These are phyloP conservation scores for Carposina sasakii DNA, from an alignment of 1,140 invertebrate genomes.

Conservation along the genomic window DNA sequence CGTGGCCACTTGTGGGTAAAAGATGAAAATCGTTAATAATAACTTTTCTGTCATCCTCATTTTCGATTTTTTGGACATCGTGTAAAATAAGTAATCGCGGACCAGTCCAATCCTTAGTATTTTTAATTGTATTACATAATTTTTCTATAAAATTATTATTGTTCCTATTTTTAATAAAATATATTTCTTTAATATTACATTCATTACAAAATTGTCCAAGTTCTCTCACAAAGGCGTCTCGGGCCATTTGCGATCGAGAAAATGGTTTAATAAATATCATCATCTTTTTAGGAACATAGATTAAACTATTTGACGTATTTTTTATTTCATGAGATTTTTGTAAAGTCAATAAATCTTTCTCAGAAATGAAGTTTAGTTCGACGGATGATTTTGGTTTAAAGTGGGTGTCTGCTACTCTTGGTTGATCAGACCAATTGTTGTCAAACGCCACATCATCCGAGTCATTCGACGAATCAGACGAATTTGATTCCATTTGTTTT, in stretches of 20 bases:
- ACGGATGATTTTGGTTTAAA: slow-evolving; percentile 12
- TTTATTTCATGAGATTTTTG: slow-evolving; percentile 6
- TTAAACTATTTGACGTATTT: not conserved
- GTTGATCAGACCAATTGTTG: slow-evolving; percentile 26
- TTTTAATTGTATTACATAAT: slow-evolving; percentile 12
- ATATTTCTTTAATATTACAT: not conserved
- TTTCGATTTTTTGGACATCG: not conserved
- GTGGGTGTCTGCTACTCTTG: slow-evolving; percentile 24
- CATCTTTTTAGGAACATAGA: slow-evolving; percentile 1
- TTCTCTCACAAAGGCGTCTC: slow-evolving; percentile 17
- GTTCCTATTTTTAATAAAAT: slow-evolving; percentile 12
- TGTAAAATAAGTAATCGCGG: slow-evolving; percentile 12
- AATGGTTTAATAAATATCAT: slow-evolving; percentile 9
- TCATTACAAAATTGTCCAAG: slow-evolving; percentile 8
- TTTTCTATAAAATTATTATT: slow-evolving; percentile 17
- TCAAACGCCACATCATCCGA: not conserved
- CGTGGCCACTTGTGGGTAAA: slow-evolving; percentile 7
- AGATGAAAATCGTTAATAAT: slow-evolving; percentile 10
- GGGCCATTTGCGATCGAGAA: slow-evolving; percentile 14
- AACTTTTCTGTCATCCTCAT: not conserved
- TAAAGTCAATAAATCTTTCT: slow-evolving; percentile 5
- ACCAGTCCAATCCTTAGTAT: slow-evolving; percentile 4
- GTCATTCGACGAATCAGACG: not conserved
- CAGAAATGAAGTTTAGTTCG: slow-evolving; percentile 17
- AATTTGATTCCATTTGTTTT: not conserved